A percentile compares a stretch with the other conserved stretches of the same genome.
These are phyloP conservation scores for Paracanthobrama guichenoti DNA, from an alignment of 2,113 vertebrate genomes.

Conservation along the genomic window DNA sequence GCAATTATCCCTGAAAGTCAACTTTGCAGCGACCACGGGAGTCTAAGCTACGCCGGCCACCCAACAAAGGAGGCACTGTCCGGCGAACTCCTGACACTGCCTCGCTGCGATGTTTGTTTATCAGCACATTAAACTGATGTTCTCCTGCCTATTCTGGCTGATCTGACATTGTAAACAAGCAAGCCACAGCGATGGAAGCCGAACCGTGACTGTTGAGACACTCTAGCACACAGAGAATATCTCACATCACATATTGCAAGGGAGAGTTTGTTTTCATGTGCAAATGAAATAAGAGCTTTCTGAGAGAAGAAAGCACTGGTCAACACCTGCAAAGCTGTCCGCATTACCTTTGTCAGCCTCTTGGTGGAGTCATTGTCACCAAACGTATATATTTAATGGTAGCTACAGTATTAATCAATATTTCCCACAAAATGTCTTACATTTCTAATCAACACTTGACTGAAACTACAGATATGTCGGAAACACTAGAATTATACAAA, in stretches of 20 bases:
- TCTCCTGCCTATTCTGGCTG: slow-evolving; percentile 49
- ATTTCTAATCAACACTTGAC: not conserved
- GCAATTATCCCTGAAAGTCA: slow-evolving; percentile 64
- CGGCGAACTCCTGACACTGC: slow-evolving; percentile 36
- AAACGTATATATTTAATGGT: not conserved
- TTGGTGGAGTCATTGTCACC: slow-evolving; percentile 9
- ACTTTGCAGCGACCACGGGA: slow-evolving; percentile 44
- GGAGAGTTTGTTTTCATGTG: not conserved
- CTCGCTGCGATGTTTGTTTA: slow-evolving; percentile 59
- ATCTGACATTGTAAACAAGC: slow-evolving; percentile 42
- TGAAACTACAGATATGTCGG: not conserved
- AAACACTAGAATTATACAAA: too few relatives aligned
- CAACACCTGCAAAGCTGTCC: not conserved
- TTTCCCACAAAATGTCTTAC: too few relatives aligned
- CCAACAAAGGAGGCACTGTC: slow-evolving; percentile 57
- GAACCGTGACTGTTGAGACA: slow-evolving; percentile 13
- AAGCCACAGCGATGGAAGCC: slow-evolving; percentile 25
- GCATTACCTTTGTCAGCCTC: slow-evolving; percentile 25
- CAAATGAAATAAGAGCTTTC: not conserved
- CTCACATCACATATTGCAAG: not conserved
- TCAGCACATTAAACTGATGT: slow-evolving; percentile 60
- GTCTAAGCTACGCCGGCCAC: slow-evolving; percentile 33
- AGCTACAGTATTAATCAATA: too few relatives aligned
- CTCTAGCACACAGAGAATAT: not conserved
- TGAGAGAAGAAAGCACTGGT: not conserved